Percentiles rank a stretch among this genome's conserved stretches.
phyloP scores from a whole-genome alignment of 2,888 invertebrate genomes.

The Brenthis hecate region DNA sequence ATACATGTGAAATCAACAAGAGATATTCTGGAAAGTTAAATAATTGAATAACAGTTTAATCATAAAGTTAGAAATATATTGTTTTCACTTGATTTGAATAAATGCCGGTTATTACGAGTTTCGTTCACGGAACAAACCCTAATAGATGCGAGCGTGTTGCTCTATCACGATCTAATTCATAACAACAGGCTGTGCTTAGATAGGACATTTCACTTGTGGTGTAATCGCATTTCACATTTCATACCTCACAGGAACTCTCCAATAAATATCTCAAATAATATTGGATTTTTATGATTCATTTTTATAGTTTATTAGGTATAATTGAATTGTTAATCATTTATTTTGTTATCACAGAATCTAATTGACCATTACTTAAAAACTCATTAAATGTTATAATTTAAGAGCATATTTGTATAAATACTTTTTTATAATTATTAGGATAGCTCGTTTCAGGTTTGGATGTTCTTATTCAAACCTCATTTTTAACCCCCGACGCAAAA shows the following conservation, averaged over 20 bases:
- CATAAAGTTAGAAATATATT: too few relatives aligned
- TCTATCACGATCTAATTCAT: conserved; percentile 22
- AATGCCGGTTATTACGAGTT: conserved; percentile 2
- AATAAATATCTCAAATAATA: not conserved
- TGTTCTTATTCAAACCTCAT: too few relatives aligned
- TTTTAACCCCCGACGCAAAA: too few relatives aligned
- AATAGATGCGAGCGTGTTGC: conserved; percentile 17
- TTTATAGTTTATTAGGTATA: too few relatives aligned
- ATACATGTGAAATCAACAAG: too few relatives aligned
- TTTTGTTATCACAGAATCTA: too few relatives aligned
- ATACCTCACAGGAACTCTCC: not conserved
- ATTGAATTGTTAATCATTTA: too few relatives aligned
- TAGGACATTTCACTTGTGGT: conserved; percentile 5
- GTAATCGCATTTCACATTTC: conserved; percentile 5
- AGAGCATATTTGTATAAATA: too few relatives aligned
- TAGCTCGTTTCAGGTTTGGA: too few relatives aligned
- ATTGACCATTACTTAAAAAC: too few relatives aligned
- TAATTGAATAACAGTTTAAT: not conserved
- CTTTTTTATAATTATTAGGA: too few relatives aligned
- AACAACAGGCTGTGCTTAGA: conserved; percentile 1
- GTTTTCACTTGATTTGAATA: conserved; percentile 12
- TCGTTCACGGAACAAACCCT: not conserved
- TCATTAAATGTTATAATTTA: too few relatives aligned
- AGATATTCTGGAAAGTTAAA: not conserved
- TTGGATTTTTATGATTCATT: not conserved